A percentile compares a stretch with the other conserved stretches of the same genome.
phyloP scores from a whole-genome alignment of 1,140 invertebrate genomes.

The Leptinotarsa lineolata region DNA sequence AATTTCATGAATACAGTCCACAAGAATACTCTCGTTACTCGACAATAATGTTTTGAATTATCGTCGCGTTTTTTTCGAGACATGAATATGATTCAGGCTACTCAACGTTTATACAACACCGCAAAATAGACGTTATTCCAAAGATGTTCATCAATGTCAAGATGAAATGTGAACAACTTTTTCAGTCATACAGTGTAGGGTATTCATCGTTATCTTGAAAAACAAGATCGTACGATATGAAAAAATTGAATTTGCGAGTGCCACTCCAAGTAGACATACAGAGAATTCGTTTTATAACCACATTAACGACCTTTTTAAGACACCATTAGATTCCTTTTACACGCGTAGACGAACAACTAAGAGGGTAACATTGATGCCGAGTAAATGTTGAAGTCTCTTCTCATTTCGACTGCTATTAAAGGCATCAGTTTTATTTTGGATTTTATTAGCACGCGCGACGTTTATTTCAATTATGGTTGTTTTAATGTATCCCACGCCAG shows the following conservation, averaged over 20 bases:
- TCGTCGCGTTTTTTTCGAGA: too few species aligned
- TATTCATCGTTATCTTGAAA: too few species aligned
- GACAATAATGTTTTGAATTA: too few species aligned
- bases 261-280: neutral
- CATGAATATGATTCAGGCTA: too few species aligned
- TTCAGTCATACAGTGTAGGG: too few species aligned
- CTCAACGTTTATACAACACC: too few species aligned
- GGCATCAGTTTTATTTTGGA: neutral
- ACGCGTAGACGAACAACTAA: neutral
- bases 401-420: neutral
- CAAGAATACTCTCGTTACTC: too few species aligned
- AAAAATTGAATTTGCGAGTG: neutral
- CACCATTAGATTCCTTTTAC: neutral
- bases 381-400: neutral
- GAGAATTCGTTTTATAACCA: neutral
- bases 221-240: too few species aligned
- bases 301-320: neutral
- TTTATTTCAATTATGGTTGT: conserved; percentile 3
- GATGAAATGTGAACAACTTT: too few species aligned
- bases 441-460: neutral
- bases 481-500: neutral
- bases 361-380: neutral
- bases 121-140: too few species aligned
- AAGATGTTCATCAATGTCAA: too few species aligned
- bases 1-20: too few species aligned